Percentiles rank a stretch among this genome's conserved stretches.
Conservation (phyloP, 2,113 vertebrate species). For the Poeciliopsis retropinna region DNA sequence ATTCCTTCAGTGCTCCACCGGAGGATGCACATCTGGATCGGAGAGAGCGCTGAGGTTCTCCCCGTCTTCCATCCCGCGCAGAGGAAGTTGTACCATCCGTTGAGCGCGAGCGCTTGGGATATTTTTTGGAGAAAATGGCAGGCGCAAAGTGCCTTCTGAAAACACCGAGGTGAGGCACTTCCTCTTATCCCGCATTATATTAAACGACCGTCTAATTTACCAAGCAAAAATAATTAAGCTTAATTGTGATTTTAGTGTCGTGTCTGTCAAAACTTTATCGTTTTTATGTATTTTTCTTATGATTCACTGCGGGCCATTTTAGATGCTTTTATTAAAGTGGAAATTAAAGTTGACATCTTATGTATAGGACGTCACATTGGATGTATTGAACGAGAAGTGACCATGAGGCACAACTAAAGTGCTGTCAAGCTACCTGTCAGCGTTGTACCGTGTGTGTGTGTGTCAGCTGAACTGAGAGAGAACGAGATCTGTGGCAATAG, state of each 20-base stretch:
- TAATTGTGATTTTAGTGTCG: conserved; percentile 1
- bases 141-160: conserved; percentile 78
- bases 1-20: conserved; percentile 56
- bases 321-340: background rate
- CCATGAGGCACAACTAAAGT: background rate
- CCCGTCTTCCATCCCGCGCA: conserved; percentile 1
- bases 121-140: conserved; percentile 65
- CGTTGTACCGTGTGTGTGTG: background rate
- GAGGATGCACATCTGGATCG: conserved; percentile 64
- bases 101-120: conserved; percentile 45
- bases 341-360: background rate
- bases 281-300: background rate
- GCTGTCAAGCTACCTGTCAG: conserved; percentile 4
- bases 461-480: background rate
- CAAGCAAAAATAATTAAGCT: background rate
- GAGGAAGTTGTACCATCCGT: conserved; percentile 38
- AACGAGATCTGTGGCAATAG: background rate
- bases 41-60: conserved; percentile 31
- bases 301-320: background rate
- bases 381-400: background rate
- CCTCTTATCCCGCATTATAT: background rate
- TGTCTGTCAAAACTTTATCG: background rate
- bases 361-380: conserved; percentile 20
- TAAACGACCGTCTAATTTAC: background rate
- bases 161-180: conserved; percentile 71